Evolutionary conservation across 2,797 vertebrate genomes (phyloP).

Genomic region (Poecilia velifera): DNA sequence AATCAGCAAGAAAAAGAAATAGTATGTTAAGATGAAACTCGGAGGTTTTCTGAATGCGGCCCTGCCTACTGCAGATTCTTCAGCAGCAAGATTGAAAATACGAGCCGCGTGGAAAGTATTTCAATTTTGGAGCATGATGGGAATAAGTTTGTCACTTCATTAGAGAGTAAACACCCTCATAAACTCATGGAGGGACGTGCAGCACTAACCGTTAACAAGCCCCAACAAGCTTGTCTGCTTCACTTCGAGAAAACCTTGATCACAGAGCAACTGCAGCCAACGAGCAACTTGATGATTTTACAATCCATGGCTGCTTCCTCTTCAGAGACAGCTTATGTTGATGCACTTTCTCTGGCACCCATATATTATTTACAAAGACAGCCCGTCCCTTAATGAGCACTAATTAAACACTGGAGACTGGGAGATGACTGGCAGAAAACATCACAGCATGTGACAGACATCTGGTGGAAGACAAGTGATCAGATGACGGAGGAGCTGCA

Average conservation of each 20-base stretch:
- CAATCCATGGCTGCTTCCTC: slow-evolving; percentile 56
- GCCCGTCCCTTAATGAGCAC: slow-evolving; percentile 74
- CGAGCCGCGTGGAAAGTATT: background rate
- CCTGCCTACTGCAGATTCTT: slow-evolving; percentile 2
- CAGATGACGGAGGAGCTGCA: slow-evolving; percentile 37
- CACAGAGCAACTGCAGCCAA: slow-evolving; percentile 47
- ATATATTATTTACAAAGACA: slow-evolving; percentile 81
- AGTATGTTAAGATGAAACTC: slow-evolving; percentile 65
- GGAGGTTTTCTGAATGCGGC: slow-evolving; percentile 20
- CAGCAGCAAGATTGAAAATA: slow-evolving; percentile 23
- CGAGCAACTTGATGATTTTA: slow-evolving; percentile 60
- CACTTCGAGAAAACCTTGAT: slow-evolving; percentile 37
- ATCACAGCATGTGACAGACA: slow-evolving; percentile 75
- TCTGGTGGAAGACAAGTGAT: slow-evolving; percentile 70
- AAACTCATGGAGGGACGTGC: slow-evolving; percentile 3
- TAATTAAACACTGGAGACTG: slow-evolving; percentile 78
- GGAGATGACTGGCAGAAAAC: slow-evolving; percentile 79
- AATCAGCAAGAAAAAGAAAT: slow-evolving; percentile 42
- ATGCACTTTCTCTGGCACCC: slow-evolving; percentile 65
- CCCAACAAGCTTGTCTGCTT: slow-evolving; percentile 27
- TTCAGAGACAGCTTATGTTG: slow-evolving; percentile 69
- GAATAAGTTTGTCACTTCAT: slow-evolving; percentile 17
- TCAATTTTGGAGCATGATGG: slow-evolving; percentile 17
- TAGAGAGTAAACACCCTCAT: background rate
- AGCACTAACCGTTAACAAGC: slow-evolving; percentile 8